Percentiles rank a stretch among this genome's conserved stretches.
Conservation (phyloP, 2,888 invertebrate genomes). For the Andricus curvator region DNA sequence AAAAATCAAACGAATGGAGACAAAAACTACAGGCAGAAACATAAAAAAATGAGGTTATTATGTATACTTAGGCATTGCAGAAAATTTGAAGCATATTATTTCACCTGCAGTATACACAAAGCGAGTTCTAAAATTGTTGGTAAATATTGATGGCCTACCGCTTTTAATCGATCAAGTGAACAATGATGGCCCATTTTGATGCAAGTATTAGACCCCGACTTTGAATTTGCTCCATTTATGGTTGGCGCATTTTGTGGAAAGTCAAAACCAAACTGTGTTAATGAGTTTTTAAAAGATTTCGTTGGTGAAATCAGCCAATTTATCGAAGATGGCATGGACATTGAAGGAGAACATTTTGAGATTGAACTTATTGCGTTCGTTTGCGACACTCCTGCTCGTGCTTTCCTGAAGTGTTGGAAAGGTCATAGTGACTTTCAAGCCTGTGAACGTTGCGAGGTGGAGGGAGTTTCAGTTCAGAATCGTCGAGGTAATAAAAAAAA, state of each 20-base stretch:
- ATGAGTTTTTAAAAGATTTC: background rate
- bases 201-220: background rate
- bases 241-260: background rate
- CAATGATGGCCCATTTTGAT: background rate
- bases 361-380: constrained; percentile 47
- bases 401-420: constrained; percentile 40
- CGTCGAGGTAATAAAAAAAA: constrained; percentile 44
- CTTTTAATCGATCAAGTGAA: background rate
- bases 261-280: background rate
- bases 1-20: background rate
- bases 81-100: background rate
- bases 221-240: background rate
- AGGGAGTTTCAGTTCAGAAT: constrained; percentile 36
- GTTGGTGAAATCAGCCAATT: background rate
- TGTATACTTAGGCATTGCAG: background rate
- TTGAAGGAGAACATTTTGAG: constrained; percentile 35
- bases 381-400: constrained; percentile 49
- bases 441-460: constrained; percentile 47
- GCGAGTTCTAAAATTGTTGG: background rate
- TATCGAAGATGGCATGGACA: background rate
- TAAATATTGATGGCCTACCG: background rate
- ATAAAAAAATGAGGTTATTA: background rate
- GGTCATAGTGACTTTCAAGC: constrained; percentile 42
- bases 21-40: background rate
- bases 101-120: background rate